Base-by-base conservation (phyloP, 1,140 invertebrate species). In the Acyrthosiphon pisum region DNA sequence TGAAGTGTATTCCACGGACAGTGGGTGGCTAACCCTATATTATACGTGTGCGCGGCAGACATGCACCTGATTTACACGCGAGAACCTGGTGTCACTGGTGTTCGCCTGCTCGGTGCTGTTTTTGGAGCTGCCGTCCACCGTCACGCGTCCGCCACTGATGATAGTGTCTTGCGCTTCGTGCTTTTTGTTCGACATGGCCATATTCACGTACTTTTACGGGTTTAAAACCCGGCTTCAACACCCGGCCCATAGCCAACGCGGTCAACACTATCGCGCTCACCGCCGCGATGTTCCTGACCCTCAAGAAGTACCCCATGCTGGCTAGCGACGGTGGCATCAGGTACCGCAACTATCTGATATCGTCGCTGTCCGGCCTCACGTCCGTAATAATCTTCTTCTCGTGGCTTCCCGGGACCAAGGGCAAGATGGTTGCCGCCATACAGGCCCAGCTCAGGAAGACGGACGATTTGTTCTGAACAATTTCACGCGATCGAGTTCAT, bases 381-480 rank as follows among this genome's bases (percentile, higher is more conserved):
- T 94, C 93, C 4, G 90, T 86, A 2, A 9, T 95, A 11, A 95
- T 95, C 90, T 95, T 95, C n/a, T 94, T 94, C 11, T 93, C 94
- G 9, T 95, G 94, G 68, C 94, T 96, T 30, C 95, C 95, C 0
- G 96, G 96, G 93, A 96, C 95, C 4, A 96, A 95, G 93, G 95
- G 95, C 53, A 95, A 95, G 83, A 95, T 94, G 1, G 95, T 96
- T 35, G 94, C 93, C 1, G 95, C 95, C 56, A 96, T 96, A 91
- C 95, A 89, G 50, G 88, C 50, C 3, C 48, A 88, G 60, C 50
- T 93, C 76, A 35, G 88, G 44, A 76, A 90, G 48, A 44, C 37
- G 26, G 50, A 88, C 46, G 93, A 81, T 37, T 20, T 50, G 68
- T 9, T 26, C 50, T 60, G 37, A 90, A 88, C 48, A n/a, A 41